Base-by-base conservation (phyloP, 2,113 vertebrate genomes). In the Microtus montanus region DNA sequence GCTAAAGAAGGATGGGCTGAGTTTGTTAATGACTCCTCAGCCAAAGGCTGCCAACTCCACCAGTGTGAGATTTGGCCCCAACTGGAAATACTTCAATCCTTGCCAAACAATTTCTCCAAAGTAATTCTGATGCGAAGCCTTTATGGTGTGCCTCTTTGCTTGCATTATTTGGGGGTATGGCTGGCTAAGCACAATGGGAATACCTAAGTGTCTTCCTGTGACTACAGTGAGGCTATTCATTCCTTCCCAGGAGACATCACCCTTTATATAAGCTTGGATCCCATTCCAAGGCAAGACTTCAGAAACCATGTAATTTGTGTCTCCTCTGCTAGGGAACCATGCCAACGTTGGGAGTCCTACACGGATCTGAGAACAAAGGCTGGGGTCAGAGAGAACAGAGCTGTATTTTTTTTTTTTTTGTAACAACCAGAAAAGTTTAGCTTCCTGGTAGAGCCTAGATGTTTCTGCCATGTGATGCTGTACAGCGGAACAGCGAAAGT, bases 201-300 rank as follows among this genome's bases (percentile, higher is more conserved):
- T 44, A 75, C 24, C 12, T 83, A 41, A 91, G 68, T 26, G 71
- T 87, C 83, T 96, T 96, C 63, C 92, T 80, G 78, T 87, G 95
- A 96, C 93, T 89, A 96, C 86, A 94, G 91, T 77, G 78, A 44
- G 10, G 64, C 74, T 95, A 89, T 92, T 96, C 93, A 96, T 24
- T 58, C 74, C 64, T 91, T 58, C 77, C 47, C 73, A 95, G 86
- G 89, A 96, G 96, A 84, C 83, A 89, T 19, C 87, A 83, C 52
- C 78, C 70, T 91, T 94, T 95, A 86, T 90, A 73, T 95, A 91
- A 87, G 64, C 20, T 75, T 85, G 78, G 44, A 35, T 91, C 47
- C 90, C 82, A 38, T 96, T 70, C 87, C 75, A 70, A 85, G 83
- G 88, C 87, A 95, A 89, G 58, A 68, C 47, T 92, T 90, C 68